Base-by-base conservation (phyloP, 2,888 invertebrate species). In the Physocephala rufipes region DNA sequence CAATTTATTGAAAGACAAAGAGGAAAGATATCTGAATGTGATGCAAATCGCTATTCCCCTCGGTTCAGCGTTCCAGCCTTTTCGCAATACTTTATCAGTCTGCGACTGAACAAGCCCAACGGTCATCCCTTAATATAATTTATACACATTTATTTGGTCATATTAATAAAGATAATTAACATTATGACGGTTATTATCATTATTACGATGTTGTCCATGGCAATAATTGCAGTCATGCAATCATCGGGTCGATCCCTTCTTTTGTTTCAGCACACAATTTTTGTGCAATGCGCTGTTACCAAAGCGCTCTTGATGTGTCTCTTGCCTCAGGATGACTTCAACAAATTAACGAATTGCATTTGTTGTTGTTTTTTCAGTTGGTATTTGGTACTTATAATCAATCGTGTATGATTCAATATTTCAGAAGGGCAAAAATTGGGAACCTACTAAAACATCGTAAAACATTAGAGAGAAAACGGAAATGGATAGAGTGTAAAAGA, bases 281-380 rank as follows among this genome's bases (percentile, higher is more conserved):
- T 53, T 53, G 53, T 26, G n/a, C n/a, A n/a, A n/a, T n/a, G n/a
- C 55, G 13, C 24, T 21, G 55, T 28, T 66, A 13, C 19, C 4
- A 53, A 59, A 59, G 26, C 47, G 67, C 59, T 59, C 9, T 36
- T 36, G 66, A 30, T 30, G 58, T 58, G 36, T 16, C 30, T 24
- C 72, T 69, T 63, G 55, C 69, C 61, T 74, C 72, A 71, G 71
- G 71, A 69, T 74, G 71, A n/a, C n/a, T n/a, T n/a, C 51, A 74
- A 68, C 73, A 76, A 76, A 76, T 76, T 74, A 74, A 73, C 73
- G 74, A 74, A 76, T 74, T 76, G 74, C 71, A 71, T 71, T 74
- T 74, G 73, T 76, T 74, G 74, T 74, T 74, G 70, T 74, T 73
- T 76, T 73, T 73, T 72, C 9, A n/a, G n/a, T 73, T 65, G 28